Evolutionary conservation across 2,113 vertebrate genomes (phyloP), one percentile per base, ranked within the genome.

Genomic region (Pelodiscus sinensis): DNA sequence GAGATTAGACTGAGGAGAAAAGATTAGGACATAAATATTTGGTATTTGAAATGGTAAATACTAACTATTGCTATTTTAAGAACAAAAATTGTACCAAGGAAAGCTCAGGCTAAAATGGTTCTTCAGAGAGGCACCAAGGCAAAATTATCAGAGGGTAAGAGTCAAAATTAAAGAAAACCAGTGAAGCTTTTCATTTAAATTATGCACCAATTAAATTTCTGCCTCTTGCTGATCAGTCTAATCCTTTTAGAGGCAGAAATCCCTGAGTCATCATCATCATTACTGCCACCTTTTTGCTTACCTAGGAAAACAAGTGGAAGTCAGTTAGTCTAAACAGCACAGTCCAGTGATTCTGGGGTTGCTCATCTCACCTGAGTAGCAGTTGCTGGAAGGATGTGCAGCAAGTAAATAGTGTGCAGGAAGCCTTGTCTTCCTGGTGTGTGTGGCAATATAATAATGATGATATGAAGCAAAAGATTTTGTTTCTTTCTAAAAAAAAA

Each of bases 101-200:
- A 94, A 92, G 55, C 79, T 88, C 73, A 96, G 27, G 21, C 19
- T 81, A 78, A 78, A n/a, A 16, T 77, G 27, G 73, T 80, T 84
- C 38, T 86, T 88, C 52, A 68, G 8, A 75, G 77, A 85, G 27
- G 15, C 51, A 75, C 31, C 44, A 79, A 85, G 88, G 52, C 51
- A 84, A 73, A 90, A 89, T 68, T 82, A 78, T 79, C 85, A 93
- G 91, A 94, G 75, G 77, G 88, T 10, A 87, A 78, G 84, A 95
- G 75, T 7, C 60, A 16, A 75, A 56, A 79, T 57, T 62, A 77
- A 86, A 92, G 55, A 91, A 93, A 93, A 93, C 55, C 38, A 79
- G 57, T 90, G 80, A 90, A 89, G 93, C 65, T 93, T 94, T 94
- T 55, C 85, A 85, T 96, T 90, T 87, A 75, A 94, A 83, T 90